Percentiles rank a stretch among this genome's conserved stretches.
These are phyloP conservation scores for Holacanthella duospinosa DNA, from an alignment of 2,888 invertebrate species.

Conservation along the genomic window DNA sequence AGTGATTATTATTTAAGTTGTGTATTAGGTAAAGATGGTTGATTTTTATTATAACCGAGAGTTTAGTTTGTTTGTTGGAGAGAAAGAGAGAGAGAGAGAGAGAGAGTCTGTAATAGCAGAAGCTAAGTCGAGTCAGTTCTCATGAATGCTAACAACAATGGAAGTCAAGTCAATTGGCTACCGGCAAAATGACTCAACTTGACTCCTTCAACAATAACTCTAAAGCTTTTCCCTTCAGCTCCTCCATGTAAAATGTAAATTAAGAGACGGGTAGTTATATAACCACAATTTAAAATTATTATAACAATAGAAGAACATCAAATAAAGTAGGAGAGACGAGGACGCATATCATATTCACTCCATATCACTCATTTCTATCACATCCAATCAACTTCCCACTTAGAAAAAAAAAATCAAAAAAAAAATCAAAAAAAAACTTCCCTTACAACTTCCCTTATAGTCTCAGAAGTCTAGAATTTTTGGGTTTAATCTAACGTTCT, in stretches of 20 bases:
- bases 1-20: no score
- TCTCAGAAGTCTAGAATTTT: neutral
- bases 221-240: neutral
- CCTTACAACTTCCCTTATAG: neutral
- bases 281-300: no score
- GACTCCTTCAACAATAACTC: neutral
- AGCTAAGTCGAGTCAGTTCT: no score
- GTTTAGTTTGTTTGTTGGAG: no score
- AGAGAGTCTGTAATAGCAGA: neutral
- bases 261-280: no score
- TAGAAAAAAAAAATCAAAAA: neutral
- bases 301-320: no score
- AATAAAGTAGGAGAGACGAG: no score
- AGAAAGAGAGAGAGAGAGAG: no score
- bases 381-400: conserved; percentile 9
- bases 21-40: no score
- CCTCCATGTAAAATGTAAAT: neutral
- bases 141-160: no score
- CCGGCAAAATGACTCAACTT: neutral
- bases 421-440: neutral
- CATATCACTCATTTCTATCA: conserved; percentile 7
- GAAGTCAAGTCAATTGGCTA: neutral
- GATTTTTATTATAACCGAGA: no score
- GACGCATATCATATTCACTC: neutral
- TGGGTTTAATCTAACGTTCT: neutral